Evolutionary conservation across 2,113 vertebrate species (phyloP), one percentile per base, ranked within the genome.

Genomic region (Lota lota): DNA sequence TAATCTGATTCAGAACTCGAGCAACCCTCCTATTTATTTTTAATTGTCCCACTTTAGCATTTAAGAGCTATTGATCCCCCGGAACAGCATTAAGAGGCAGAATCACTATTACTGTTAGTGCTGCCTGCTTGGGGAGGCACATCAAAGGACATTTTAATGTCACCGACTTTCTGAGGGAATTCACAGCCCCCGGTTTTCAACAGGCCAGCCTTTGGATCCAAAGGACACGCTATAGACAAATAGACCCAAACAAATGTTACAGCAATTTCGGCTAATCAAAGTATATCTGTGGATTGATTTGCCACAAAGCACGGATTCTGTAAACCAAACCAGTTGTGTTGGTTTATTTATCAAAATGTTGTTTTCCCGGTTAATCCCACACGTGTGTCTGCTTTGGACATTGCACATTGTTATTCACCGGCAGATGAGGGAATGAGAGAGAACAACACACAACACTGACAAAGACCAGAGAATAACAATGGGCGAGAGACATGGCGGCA

Each of bases 71-170:
- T 97, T 97, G 95, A 98, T 98, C 94, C 92, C 91, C 91, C 85
- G 88, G 93, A 95, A 95, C 95, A 95, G 93, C 95, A 96, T 95
- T 94, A 95, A 95, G 94, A 94, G 95, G 89, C 93, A 89, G 94
- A 96, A 96, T 98, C 95, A 94, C 94, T 94, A 94, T 96, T 96
- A 95, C 94, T 93, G 94, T 96, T 96, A 94, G 95, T 95, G 94
- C 95, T 94, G 94, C 94, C 94, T 95, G 94, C 95, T 95, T 96
- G 95, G 93, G 87, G 91, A 97, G 95, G 96, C 94, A 95, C 96
- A 97, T 96, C 95, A 98, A 98, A 98, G 96, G 95, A 97, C 95
- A 98, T 96, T 95, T 98, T 97, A 98, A 98, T 98, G 97, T 98
- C 95, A 98, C 89, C 80, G 93, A 93, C 94, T 97, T 98, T 98